These are phyloP conservation scores for Ciconia maguari DNA, from an alignment of 2,113 vertebrate genomes.

Conservation along the genomic window DNA sequence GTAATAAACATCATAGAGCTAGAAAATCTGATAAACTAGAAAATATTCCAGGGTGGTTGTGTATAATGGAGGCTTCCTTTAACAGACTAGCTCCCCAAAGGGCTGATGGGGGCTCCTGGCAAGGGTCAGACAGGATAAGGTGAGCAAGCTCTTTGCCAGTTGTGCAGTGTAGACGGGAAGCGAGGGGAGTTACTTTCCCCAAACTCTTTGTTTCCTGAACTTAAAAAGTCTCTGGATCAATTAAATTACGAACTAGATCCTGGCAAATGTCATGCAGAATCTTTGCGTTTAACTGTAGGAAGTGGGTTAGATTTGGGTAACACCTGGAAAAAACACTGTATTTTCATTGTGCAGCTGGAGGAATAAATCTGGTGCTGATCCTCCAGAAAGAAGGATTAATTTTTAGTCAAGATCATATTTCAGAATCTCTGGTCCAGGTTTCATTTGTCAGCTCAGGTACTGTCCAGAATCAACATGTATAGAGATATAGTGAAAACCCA, in stretches of 20 bases:
- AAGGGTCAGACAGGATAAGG: neutral
- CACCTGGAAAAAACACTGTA: accelerated
- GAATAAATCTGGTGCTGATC: neutral
- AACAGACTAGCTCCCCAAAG: neutral
- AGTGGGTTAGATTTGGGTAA: neutral
- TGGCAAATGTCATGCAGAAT: neutral
- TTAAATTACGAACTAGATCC: neutral
- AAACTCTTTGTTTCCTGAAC: neutral
- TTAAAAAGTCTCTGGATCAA: neutral
- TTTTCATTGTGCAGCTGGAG: neutral
- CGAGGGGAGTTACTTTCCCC: neutral
- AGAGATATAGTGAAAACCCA: neutral
- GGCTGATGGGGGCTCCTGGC: neutral
- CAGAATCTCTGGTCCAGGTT: neutral
- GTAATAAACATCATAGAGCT: neutral
- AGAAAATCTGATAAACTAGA: neutral
- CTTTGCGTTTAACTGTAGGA: neutral
- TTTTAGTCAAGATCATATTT: neutral
- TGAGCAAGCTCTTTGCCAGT: neutral
- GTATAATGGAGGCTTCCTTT: neutral
- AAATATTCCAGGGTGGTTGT: neutral
- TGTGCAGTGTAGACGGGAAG: accelerated
- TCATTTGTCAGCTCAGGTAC: neutral
- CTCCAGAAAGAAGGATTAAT: neutral
- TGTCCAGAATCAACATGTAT: neutral